Percentiles rank a stretch among this genome's conserved stretches.
phyloP scores from a whole-genome alignment of 2,113 vertebrate species.

The Neofelis nebulosa region DNA sequence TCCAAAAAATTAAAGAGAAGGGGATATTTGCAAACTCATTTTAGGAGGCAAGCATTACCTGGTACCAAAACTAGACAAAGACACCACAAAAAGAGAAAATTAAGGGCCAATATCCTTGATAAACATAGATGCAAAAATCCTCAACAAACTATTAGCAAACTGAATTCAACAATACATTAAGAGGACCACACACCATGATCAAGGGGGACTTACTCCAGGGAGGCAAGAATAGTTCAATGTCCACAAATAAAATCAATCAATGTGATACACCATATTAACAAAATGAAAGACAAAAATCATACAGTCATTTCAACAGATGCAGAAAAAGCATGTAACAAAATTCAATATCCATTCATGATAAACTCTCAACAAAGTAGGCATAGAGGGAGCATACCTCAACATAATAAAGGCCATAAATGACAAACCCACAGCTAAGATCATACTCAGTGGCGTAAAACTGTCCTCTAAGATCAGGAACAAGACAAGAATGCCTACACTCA shows the following conservation, averaged over 20 bases:
- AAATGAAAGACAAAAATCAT: not conserved
- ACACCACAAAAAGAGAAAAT: not conserved
- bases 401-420: not conserved
- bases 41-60: not conserved
- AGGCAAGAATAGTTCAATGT: not conserved
- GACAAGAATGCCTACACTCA: not conserved
- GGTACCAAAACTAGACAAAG: not conserved
- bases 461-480: not conserved
- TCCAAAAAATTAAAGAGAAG: not conserved
- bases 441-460: not conserved
- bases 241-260: not conserved
- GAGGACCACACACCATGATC: not conserved
- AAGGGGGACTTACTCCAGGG: not conserved
- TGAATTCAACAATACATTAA: not conserved
- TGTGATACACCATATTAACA: not conserved
- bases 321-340: not conserved
- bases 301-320: not conserved
- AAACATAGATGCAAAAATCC: not conserved
- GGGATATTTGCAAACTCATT: not conserved
- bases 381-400: not conserved
- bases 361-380: not conserved
- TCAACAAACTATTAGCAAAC: not conserved
- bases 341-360: not conserved
- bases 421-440: not conserved
- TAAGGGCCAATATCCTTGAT: not conserved